These are phyloP conservation scores for Dinothrombium tinctorium DNA, from an alignment of 1,140 invertebrate genomes.

Conservation along the genomic window DNA sequence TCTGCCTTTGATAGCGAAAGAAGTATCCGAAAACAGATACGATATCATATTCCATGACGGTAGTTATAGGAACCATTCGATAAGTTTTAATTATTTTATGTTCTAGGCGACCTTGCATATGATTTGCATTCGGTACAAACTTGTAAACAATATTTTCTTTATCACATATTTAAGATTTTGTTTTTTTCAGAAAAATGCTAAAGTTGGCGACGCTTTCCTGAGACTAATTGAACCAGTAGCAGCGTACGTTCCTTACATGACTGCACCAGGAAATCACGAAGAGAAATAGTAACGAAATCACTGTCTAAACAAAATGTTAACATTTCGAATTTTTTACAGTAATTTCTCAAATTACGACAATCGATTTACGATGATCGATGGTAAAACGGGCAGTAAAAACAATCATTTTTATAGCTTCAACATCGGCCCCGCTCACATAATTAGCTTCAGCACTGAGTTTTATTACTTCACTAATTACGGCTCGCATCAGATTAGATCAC, in stretches of 20 bases:
- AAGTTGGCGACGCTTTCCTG: constrained; percentile 70
- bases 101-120: constrained; percentile 57
- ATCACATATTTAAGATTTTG: constrained; percentile 4
- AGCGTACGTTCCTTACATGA: constrained; percentile 70
- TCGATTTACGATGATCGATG: constrained; percentile 33
- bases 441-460: constrained; percentile 82
- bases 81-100: background rate
- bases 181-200: constrained; percentile 32
- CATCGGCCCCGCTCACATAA: constrained; percentile 70
- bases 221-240: constrained; percentile 61
- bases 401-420: constrained; percentile 26
- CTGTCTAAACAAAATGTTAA: background rate
- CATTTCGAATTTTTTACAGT: constrained; percentile 24
- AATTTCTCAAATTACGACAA: constrained; percentile 65
- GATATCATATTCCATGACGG: constrained; percentile 75
- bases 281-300: constrained; percentile 34
- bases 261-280: constrained; percentile 71
- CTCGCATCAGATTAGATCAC: constrained; percentile 44
- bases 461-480: constrained; percentile 71
- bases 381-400: constrained; percentile 5
- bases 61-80: too few relatives aligned
- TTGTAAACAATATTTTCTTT: background rate
- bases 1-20: constrained; percentile 47
- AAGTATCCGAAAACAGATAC: constrained; percentile 46
- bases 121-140: constrained; percentile 53